Conservation (phyloP, 2,888 invertebrate species). For the Liopterus haemorrhoidalis region DNA sequence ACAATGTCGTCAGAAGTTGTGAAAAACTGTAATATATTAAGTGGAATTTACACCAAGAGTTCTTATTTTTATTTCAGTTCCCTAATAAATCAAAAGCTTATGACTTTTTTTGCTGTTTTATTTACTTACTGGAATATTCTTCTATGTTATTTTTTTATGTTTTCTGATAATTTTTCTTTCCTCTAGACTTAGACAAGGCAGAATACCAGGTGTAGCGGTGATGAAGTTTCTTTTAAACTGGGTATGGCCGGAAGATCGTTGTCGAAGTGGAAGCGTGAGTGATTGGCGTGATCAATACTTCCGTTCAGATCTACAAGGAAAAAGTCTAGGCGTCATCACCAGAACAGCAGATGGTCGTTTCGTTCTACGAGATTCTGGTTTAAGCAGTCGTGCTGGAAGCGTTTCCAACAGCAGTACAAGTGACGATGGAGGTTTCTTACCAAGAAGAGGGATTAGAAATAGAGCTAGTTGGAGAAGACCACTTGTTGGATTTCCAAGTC, state of each 20-base stretch:
- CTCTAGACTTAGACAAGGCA: conserved; percentile 83
- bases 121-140: too few relatives aligned
- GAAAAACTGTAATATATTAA: too few relatives aligned
- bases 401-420: conserved; percentile 58
- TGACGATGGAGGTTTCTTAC: conserved; percentile 80
- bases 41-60: too few relatives aligned
- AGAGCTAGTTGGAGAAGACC: conserved; percentile 61
- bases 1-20: too few relatives aligned
- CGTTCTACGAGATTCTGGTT: conserved; percentile 54
- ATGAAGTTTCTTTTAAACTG: conserved; percentile 63
- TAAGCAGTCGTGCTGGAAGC: conserved; percentile 52
- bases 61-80: too few relatives aligned
- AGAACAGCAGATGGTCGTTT: conserved; percentile 71
- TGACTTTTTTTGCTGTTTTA: too few relatives aligned
- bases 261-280: conserved; percentile 46
- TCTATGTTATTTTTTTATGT: too few relatives aligned
- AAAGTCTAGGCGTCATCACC: conserved; percentile 61
- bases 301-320: conserved; percentile 41
- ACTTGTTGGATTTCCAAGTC: conserved; percentile 59
- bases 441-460: conserved; percentile 50
- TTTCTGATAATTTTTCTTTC: too few relatives aligned
- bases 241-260: conserved; percentile 71
- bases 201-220: conserved; percentile 87
- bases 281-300: conserved; percentile 44
- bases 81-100: too few relatives aligned